A percentile compares a stretch with the other conserved stretches of the same genome.
Evolutionary conservation across 2,888 invertebrate species (phyloP).

Genomic region (Acanthosepion pharaonis): DNA sequence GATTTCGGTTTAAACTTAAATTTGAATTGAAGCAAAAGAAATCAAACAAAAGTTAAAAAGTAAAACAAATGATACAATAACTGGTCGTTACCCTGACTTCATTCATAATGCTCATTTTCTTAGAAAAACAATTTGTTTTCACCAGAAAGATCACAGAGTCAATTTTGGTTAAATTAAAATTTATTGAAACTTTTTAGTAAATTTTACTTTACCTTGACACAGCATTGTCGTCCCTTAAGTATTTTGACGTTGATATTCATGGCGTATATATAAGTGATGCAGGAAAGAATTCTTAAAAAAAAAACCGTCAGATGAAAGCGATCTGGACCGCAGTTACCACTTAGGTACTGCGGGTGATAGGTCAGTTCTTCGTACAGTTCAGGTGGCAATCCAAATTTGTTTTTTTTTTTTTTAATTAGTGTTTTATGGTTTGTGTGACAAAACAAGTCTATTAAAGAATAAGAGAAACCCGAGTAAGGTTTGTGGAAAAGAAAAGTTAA

Average conservation of each 20-base stretch:
- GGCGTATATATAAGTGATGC: conserved; percentile 40
- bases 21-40: too few relatives aligned
- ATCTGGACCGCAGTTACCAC: conserved; percentile 2
- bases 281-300: background rate
- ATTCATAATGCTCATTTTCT: background rate
- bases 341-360: background rate
- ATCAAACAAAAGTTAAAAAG: too few relatives aligned
- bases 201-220: conserved; percentile 55
- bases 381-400: background rate
- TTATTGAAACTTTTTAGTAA: background rate
- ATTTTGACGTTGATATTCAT: conserved; percentile 62
- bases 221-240: conserved; percentile 60
- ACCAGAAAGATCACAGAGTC: too few relatives aligned
- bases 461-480: background rate
- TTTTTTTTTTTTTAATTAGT: background rate
- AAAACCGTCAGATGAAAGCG: background rate
- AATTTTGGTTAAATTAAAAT: background rate
- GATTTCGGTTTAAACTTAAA: too few relatives aligned
- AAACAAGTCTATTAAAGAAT: background rate
- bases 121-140: too few relatives aligned
- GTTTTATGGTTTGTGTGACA: too few relatives aligned
- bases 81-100: background rate
- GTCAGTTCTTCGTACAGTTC: background rate
- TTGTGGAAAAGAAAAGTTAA: background rate
- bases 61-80: too few relatives aligned